A percentile compares a stretch with the other conserved stretches of the same genome.
These are phyloP conservation scores for Hemistola chrysoprasaria DNA, from an alignment of 2,888 invertebrate species.

Conservation along the genomic window DNA sequence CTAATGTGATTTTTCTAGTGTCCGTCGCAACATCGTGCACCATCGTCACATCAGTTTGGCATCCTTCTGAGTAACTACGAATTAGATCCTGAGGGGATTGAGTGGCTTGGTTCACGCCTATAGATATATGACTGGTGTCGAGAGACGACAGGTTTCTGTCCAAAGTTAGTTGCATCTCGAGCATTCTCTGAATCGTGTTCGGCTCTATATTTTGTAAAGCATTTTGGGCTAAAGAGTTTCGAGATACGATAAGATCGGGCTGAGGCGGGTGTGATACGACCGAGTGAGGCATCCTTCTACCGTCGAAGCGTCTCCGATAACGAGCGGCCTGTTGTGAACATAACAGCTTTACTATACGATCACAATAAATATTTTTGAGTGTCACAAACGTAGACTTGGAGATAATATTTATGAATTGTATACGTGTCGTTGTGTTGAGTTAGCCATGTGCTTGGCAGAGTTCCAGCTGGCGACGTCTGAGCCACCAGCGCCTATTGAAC, in stretches of 20 bases:
- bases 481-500: conserved; percentile 57
- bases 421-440: conserved; percentile 55
- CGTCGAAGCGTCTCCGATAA: conserved; percentile 69
- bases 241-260: conserved; percentile 54
- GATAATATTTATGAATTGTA: conserved; percentile 33
- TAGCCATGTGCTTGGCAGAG: conserved; percentile 50
- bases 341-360: conserved; percentile 41
- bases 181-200: conserved; percentile 58
- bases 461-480: conserved; percentile 55
- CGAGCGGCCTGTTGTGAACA: conserved; percentile 76
- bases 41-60: conserved; percentile 69
- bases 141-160: conserved; percentile 66
- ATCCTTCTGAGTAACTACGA: conserved; percentile 61
- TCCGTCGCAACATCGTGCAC: conserved; percentile 64
- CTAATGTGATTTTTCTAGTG: conserved; percentile 63
- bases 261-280: conserved; percentile 50
- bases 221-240: conserved; percentile 38
- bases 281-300: conserved; percentile 52
- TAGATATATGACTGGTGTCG: conserved; percentile 56
- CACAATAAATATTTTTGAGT: conserved; percentile 12
- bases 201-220: conserved; percentile 47
- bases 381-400: conserved; percentile 25
- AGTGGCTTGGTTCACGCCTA: conserved; percentile 61
- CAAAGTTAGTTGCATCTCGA: conserved; percentile 70
- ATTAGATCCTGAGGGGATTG: conserved; percentile 68